A percentile compares a stretch with the other conserved stretches of the same genome.
Evolutionary conservation across 2,113 vertebrate species (phyloP).

Genomic region (Numenius arquata): DNA sequence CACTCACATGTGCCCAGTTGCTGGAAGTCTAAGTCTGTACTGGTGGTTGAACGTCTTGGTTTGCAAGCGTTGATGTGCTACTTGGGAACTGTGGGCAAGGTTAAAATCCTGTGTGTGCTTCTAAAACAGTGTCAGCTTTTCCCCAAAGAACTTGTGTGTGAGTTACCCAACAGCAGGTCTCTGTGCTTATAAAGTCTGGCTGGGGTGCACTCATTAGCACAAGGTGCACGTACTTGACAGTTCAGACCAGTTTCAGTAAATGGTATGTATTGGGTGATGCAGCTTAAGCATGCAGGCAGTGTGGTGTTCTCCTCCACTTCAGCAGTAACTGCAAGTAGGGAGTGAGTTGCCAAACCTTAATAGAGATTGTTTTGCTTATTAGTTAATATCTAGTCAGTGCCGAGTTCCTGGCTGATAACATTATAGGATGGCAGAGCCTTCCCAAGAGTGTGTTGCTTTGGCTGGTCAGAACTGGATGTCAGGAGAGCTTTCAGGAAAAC

Average conservation of each 20-base stretch:
- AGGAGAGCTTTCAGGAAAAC: not conserved
- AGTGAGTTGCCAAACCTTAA: not conserved
- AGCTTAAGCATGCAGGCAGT: not conserved
- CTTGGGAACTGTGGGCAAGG: not conserved
- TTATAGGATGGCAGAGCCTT: not conserved
- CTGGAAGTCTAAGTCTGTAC: not conserved
- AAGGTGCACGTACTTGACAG: accelerated
- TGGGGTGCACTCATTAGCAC: not conserved
- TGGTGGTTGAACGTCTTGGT: not conserved
- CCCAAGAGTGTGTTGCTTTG: not conserved
- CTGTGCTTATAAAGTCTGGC: not conserved
- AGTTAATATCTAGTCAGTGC: not conserved
- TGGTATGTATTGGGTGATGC: not conserved
- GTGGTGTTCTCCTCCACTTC: not conserved
- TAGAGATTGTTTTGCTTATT: not conserved
- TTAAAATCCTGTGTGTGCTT: not conserved
- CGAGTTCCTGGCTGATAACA: not conserved
- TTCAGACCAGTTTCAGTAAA: not conserved
- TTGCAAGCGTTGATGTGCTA: not conserved
- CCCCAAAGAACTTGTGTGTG: not conserved
- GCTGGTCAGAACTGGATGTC: not conserved
- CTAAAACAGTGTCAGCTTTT: not conserved
- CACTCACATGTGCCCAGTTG: not conserved
- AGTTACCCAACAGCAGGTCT: not conserved
- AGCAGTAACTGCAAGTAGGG: not conserved